Evolutionary conservation across 2,888 invertebrate species (phyloP).

Genomic region (Synanthedon andrenaeformis): DNA sequence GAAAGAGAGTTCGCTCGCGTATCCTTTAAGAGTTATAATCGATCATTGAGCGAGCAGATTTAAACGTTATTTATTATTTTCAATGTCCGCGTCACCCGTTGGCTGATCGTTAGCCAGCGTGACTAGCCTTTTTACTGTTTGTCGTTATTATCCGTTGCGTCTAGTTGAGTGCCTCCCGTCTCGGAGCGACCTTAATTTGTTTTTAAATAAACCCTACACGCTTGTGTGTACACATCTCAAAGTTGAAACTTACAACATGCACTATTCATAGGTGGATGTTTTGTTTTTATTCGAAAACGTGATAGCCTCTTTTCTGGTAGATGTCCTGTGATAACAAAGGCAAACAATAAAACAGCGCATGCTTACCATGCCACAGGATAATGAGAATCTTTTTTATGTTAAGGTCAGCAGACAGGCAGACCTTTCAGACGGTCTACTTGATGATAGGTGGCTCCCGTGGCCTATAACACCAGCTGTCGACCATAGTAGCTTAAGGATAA

Average conservation of each 20-base stretch:
- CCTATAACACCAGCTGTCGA: too few relatives aligned
- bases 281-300: neutral
- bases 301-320: too few relatives aligned
- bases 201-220: slow-evolving; percentile 51
- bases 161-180: slow-evolving; percentile 43
- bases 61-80: slow-evolving; percentile 10
- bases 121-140: slow-evolving; percentile 27
- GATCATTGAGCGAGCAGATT: slow-evolving; percentile 24
- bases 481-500: too few relatives aligned
- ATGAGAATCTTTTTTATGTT: too few relatives aligned
- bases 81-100: slow-evolving; percentile 11
- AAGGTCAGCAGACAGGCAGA: too few relatives aligned
- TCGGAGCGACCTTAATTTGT: slow-evolving; percentile 49
- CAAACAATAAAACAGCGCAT: too few relatives aligned
- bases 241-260: neutral
- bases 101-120: slow-evolving; percentile 48
- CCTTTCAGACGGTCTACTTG: too few relatives aligned
- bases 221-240: slow-evolving; percentile 1
- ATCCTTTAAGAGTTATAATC: slow-evolving; percentile 3
- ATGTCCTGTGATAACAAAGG: too few relatives aligned
- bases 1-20: neutral
- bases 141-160: neutral
- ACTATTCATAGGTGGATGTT: neutral
- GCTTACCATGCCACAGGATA: too few relatives aligned
- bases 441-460: too few relatives aligned